phyloP scores from a whole-genome alignment of 2,113 vertebrate species.

The Eulemur macaco region DNA sequence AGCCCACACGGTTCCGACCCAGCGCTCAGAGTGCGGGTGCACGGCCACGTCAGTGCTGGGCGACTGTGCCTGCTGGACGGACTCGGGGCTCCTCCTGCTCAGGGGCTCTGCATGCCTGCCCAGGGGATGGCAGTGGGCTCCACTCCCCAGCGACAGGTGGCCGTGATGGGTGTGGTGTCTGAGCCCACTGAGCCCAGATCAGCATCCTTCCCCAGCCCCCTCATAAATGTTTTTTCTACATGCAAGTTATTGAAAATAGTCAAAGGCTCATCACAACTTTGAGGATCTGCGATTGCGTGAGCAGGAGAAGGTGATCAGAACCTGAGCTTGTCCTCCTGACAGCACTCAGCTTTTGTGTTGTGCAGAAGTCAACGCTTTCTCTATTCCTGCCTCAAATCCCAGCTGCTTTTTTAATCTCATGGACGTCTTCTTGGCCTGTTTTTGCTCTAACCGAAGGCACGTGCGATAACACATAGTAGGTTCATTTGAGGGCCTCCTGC shows the following conservation, averaged over 20 bases:
- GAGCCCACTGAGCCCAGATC: background rate
- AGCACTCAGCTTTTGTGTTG: too few species aligned
- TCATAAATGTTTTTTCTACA: background rate
- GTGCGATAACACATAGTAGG: background rate
- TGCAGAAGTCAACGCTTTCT: background rate
- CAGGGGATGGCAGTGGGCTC: background rate
- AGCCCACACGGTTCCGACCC: background rate
- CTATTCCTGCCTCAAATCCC: background rate
- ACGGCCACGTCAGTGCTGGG: background rate
- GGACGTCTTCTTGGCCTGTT: background rate
- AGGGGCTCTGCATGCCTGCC: too few species aligned
- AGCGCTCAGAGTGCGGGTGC: background rate
- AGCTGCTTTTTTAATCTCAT: background rate
- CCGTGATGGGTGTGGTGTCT: background rate
- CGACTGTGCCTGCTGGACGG: background rate
- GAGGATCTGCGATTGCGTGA: background rate
- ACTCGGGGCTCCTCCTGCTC: background rate
- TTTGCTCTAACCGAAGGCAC: background rate
- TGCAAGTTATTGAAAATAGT: background rate
- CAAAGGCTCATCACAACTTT: background rate
- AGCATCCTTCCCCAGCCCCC: too few species aligned
- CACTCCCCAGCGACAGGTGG: background rate
- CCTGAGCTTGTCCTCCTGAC: background rate
- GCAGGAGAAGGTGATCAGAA: background rate
- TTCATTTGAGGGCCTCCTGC: background rate